A percentile compares a stretch with the other conserved stretches of the same genome.
phyloP scores from a whole-genome alignment of 1,140 invertebrate genomes.

The Drosophila bocki region DNA sequence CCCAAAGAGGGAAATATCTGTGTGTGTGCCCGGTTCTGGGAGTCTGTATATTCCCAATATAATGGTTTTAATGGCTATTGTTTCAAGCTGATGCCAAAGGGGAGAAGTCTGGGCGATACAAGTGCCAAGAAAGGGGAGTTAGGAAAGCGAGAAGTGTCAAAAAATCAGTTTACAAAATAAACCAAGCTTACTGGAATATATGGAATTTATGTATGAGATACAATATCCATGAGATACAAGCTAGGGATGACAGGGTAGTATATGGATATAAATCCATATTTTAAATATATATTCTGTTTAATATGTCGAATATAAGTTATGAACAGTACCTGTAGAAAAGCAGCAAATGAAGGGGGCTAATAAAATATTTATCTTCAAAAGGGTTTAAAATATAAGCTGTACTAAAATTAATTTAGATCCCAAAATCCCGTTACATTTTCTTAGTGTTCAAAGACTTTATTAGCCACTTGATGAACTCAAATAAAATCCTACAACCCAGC shows the following conservation, averaged over 20 bases:
- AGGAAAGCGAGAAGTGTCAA: background rate
- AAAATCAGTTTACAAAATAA: background rate
- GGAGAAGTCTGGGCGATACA: conserved; percentile 6
- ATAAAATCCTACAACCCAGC: background rate
- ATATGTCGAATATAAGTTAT: background rate
- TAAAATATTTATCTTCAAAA: too few species aligned
- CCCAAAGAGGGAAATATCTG: conserved; percentile 20
- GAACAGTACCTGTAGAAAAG: background rate
- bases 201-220: background rate
- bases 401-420: background rate
- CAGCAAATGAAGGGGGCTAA: too few species aligned
- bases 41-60: conserved; percentile 30
- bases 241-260: background rate
- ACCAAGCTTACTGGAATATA: background rate
- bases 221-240: background rate
- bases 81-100: conserved; percentile 42
- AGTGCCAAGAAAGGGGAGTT: background rate
- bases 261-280: background rate
- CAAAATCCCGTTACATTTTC: background rate
- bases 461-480: background rate
- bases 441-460: background rate
- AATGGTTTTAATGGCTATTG: conserved; percentile 38
- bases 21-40: background rate
- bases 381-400: background rate
- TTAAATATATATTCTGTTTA: background rate